Evolutionary conservation across 2,797 vertebrate genomes (phyloP).

Genomic region (Pseudomugil tenellus): DNA sequence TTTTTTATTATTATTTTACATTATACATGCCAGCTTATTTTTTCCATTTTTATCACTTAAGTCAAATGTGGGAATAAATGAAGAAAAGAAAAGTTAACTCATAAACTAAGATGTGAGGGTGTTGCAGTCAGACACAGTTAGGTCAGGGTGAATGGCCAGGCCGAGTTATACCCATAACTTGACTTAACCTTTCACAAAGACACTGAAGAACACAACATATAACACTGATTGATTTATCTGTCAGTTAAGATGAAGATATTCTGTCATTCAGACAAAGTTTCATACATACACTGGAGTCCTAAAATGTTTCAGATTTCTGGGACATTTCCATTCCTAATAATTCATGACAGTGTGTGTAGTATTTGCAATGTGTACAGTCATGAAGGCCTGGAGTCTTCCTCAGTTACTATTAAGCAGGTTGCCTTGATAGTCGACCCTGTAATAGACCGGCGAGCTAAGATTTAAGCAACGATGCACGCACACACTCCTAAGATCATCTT

Average conservation of each 20-base stretch:
- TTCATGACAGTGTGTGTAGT: not conserved
- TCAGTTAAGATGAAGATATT: too few relatives aligned
- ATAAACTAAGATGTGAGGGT: too few relatives aligned
- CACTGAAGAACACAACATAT: not conserved
- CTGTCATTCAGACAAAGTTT: not conserved
- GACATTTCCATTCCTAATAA: not conserved
- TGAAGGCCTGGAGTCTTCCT: not conserved
- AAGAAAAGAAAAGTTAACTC: too few relatives aligned
- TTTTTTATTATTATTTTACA: too few relatives aligned
- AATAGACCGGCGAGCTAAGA: not conserved
- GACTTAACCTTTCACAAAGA: not conserved
- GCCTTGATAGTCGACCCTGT: not conserved
- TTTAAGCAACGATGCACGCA: not conserved
- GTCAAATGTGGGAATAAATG: too few relatives aligned
- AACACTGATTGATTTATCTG: not conserved
- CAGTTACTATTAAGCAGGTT: not conserved
- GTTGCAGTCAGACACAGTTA: not conserved
- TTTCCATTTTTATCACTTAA: too few relatives aligned
- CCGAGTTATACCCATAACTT: not conserved
- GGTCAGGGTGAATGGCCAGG: not conserved
- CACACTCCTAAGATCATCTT: not conserved
- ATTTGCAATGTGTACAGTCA: not conserved
- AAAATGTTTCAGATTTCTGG: not conserved
- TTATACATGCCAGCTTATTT: too few relatives aligned
- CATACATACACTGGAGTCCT: not conserved